Conservation (phyloP, 2,113 vertebrate species). For the Aramus guarauna region DNA sequence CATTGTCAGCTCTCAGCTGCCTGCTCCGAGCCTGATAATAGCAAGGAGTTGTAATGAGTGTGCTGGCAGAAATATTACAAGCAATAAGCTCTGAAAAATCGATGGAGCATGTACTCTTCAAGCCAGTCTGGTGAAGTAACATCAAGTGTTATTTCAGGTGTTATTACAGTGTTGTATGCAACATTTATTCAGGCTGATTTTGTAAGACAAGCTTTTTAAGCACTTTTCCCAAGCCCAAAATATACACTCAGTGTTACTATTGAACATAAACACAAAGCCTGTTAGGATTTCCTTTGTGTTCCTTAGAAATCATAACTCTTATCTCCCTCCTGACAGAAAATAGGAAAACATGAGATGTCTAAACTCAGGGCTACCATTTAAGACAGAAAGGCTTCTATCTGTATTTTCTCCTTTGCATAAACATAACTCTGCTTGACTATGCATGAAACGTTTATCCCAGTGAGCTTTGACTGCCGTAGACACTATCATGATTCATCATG, state of each 20-base stretch:
- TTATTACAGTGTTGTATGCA: not conserved
- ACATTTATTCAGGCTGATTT: not conserved
- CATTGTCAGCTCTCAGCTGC: conserved; percentile 6
- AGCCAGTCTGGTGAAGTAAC: not conserved
- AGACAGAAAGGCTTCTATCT: not conserved
- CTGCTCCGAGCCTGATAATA: not conserved
- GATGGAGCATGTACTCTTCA: not conserved
- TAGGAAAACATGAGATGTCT: not conserved
- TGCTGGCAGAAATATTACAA: not conserved
- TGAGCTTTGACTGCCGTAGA: not conserved
- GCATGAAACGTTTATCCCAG: not conserved
- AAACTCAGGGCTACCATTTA: not conserved
- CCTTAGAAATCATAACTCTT: not conserved
- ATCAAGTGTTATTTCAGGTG: not conserved
- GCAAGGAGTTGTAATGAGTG: not conserved
- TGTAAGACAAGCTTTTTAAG: not conserved
- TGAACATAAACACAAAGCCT: not conserved
- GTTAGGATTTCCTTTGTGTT: not conserved
- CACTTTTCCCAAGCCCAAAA: not conserved
- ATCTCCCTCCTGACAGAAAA: not conserved
- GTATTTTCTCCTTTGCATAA: not conserved
- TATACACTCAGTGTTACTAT: not conserved
- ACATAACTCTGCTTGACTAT: not conserved
- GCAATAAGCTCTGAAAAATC: not conserved
- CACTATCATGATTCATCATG: not conserved